phyloP scores from a whole-genome alignment of 2,797 vertebrate genomes.

The Silurus lanzhouensis region DNA sequence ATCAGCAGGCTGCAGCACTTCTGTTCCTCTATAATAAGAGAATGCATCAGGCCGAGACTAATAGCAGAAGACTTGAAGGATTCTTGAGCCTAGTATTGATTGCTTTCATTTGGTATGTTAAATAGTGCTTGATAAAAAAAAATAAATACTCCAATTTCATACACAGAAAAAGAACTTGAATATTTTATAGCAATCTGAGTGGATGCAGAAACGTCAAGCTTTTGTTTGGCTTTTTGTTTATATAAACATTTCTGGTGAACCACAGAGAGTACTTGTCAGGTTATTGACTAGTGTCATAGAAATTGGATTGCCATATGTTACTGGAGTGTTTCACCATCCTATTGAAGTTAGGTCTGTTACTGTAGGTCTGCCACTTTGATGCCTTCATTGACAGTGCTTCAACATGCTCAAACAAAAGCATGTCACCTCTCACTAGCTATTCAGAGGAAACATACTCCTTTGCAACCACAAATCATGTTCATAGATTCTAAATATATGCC shows the following conservation, averaged over 20 bases:
- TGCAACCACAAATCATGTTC: not conserved
- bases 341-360: slow-evolving; percentile 35
- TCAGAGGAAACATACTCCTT: not conserved
- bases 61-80: not conserved
- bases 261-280: slow-evolving; percentile 37
- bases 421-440: slow-evolving; percentile 33
- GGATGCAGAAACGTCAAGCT: not conserved
- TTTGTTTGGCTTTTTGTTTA: slow-evolving; percentile 3
- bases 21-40: slow-evolving; percentile 34
- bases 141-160: not conserved
- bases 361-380: slow-evolving; percentile 38
- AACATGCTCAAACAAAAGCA: slow-evolving; percentile 14
- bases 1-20: slow-evolving; percentile 62
- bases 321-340: slow-evolving; percentile 45
- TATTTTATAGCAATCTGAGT: not conserved
- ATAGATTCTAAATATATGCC: not conserved
- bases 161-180: not conserved
- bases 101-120: not conserved
- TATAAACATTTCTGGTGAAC: slow-evolving; percentile 15
- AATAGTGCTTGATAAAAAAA: not conserved
- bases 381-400: slow-evolving; percentile 20
- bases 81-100: not conserved
- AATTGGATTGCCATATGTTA: slow-evolving; percentile 51
- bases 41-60: slow-evolving; percentile 4
- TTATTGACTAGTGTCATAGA: slow-evolving; percentile 35